These are phyloP conservation scores for Gulo gulo DNA, from an alignment of 2,113 vertebrate genomes.

Conservation along the genomic window DNA sequence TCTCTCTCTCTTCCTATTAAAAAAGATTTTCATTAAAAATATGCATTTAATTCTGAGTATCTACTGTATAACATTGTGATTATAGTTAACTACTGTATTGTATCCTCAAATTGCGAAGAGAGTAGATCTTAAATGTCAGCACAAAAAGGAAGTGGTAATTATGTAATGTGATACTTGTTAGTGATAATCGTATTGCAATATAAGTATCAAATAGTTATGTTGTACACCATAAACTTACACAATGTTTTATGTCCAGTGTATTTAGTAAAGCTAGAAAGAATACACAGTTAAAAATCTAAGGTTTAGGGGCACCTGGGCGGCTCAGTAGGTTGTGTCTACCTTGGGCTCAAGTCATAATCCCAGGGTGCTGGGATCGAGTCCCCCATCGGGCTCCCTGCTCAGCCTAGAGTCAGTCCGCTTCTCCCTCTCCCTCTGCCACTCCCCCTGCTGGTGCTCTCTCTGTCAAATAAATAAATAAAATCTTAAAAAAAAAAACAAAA, in stretches of 20 bases:
- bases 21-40: not conserved
- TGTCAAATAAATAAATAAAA: too few relatives aligned
- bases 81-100: not conserved
- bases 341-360: not conserved
- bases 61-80: not conserved
- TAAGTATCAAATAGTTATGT: not conserved
- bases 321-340: not conserved
- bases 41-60: not conserved
- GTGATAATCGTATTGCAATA: not conserved
- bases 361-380: not conserved
- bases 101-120: not conserved
- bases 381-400: too few relatives aligned
- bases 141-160: not conserved
- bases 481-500: not conserved
- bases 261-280: not conserved
- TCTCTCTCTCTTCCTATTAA: not conserved
- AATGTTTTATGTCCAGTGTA: not conserved
- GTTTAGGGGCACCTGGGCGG: not conserved
- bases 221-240: not conserved
- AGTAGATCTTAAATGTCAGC: not conserved
- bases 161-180: not conserved
- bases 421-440: too few relatives aligned
- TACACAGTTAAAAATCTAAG: not conserved
- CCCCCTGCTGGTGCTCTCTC: too few relatives aligned
- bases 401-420: not conserved